Conservation (phyloP, 2,113 vertebrate genomes). For the Oreocharis arfaki region DNA sequence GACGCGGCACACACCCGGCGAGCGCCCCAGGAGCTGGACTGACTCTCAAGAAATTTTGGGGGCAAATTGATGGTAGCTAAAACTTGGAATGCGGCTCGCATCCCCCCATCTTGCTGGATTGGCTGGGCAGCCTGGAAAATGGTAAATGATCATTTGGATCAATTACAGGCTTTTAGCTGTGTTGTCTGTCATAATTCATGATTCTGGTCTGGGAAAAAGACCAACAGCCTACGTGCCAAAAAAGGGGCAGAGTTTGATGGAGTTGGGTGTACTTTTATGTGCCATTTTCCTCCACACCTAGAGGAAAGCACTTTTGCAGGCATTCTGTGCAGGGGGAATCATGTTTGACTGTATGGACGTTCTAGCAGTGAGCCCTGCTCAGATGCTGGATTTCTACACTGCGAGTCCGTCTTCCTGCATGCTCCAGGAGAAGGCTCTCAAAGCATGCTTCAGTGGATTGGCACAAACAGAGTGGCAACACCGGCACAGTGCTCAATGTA, state of each 20-base stretch:
- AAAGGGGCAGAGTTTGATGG: constrained; percentile 93
- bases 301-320: constrained; percentile 80
- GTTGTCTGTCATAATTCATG: constrained; percentile 89
- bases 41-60: constrained; percentile 51
- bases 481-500: constrained; percentile 92
- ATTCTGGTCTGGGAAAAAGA: constrained; percentile 88
- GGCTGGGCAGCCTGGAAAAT: constrained; percentile 80
- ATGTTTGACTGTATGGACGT: constrained; percentile 98
- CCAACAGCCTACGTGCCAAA: constrained; percentile 84
- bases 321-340: constrained; percentile 75
- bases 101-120: constrained; percentile 77
- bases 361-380: constrained; percentile 85
- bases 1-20: constrained; percentile 29
- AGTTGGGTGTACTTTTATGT: constrained; percentile 88
- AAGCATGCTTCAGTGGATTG: constrained; percentile 90
- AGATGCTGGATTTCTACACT: constrained; percentile 89
- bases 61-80: constrained; percentile 44
- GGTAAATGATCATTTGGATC: constrained; percentile 85
- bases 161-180: constrained; percentile 83
- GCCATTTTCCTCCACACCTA: constrained; percentile 81
- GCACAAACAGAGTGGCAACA: constrained; percentile 91
- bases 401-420: constrained; percentile 90
- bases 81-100: constrained; percentile 69
- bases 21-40: constrained; percentile 19
- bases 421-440: constrained; percentile 90